phyloP scores from a whole-genome alignment of 2,113 vertebrate genomes.

The Dasyurus viverrinus region DNA sequence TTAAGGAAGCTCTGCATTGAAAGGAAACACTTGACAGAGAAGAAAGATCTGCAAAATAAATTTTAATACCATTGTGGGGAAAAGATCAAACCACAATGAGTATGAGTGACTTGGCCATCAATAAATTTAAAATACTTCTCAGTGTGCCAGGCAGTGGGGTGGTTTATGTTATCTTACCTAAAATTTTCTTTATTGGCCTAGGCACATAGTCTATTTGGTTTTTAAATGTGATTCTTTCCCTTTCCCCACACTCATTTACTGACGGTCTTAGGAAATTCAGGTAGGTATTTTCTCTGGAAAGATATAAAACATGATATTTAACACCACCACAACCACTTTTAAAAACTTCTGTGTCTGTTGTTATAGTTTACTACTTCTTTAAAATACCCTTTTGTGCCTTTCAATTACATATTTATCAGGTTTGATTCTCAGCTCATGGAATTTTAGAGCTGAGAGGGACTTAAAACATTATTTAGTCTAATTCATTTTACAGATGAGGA shows the following conservation, averaged over 20 bases:
- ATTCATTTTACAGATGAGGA: not conserved
- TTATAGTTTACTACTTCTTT: not conserved
- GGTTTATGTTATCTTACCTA: not conserved
- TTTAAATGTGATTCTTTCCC: not conserved
- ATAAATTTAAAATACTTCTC: not conserved
- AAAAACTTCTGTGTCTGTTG: not conserved
- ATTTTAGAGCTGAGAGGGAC: not conserved
- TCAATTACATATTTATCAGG: not conserved
- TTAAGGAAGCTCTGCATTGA: not conserved
- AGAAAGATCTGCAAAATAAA: not conserved
- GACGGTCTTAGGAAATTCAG: not conserved
- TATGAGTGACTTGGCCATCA: not conserved
- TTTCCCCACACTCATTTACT: rapidly evolving
- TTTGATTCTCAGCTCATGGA: not conserved
- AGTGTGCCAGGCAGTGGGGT: not conserved
- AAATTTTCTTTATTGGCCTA: not conserved
- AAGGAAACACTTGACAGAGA: not conserved
- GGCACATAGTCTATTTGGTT: not conserved
- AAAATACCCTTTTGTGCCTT: not conserved
- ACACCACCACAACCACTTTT: not conserved
- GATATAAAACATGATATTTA: not conserved
- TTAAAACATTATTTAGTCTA: not conserved
- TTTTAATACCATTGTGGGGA: not conserved
- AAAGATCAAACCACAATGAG: not conserved
- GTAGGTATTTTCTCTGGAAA: not conserved